phyloP scores from a whole-genome alignment of 2,797 vertebrate species.

The Bradypus variegatus region DNA sequence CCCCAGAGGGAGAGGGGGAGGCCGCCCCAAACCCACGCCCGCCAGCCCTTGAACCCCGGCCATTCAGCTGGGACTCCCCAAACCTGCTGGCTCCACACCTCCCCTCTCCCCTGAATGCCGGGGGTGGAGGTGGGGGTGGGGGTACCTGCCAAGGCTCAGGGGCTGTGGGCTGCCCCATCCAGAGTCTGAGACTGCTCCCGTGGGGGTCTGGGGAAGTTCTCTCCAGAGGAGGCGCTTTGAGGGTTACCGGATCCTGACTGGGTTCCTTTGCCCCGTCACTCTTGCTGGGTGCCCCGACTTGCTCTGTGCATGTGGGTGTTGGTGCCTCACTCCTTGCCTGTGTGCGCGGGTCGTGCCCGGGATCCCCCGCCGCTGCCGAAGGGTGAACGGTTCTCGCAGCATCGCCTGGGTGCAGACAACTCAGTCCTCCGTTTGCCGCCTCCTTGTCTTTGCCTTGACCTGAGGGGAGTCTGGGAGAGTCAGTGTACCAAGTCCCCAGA shows the following conservation, averaged over 20 bases:
- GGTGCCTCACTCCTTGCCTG: not conserved
- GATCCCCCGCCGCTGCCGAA: not conserved
- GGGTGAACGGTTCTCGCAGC: not conserved
- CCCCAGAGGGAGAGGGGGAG: not conserved
- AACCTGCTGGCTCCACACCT: not conserved
- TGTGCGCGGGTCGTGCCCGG: not conserved
- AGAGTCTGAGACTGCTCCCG: not conserved
- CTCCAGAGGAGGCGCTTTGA: constrained; percentile 7
- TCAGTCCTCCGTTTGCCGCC: not conserved
- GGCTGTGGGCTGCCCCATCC: not conserved
- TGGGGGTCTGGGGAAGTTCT: constrained; percentile 51
- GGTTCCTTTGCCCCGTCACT: not conserved
- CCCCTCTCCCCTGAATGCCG: not conserved
- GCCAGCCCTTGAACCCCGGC: not conserved
- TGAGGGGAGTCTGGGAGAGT: not conserved
- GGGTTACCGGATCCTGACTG: not conserved
- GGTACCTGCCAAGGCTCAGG: not conserved
- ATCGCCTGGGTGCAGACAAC: not conserved
- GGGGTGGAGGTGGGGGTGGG: not conserved
- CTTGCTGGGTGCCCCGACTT: constrained; percentile 17
- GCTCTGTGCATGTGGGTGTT: not conserved
- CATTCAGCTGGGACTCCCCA: not conserved
- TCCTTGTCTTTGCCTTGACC: not conserved
- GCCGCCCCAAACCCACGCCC: not conserved
- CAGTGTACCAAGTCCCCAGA: not conserved